Evolutionary conservation across 1,140 invertebrate genomes (phyloP).

Genomic region (Ceratina australensis): DNA sequence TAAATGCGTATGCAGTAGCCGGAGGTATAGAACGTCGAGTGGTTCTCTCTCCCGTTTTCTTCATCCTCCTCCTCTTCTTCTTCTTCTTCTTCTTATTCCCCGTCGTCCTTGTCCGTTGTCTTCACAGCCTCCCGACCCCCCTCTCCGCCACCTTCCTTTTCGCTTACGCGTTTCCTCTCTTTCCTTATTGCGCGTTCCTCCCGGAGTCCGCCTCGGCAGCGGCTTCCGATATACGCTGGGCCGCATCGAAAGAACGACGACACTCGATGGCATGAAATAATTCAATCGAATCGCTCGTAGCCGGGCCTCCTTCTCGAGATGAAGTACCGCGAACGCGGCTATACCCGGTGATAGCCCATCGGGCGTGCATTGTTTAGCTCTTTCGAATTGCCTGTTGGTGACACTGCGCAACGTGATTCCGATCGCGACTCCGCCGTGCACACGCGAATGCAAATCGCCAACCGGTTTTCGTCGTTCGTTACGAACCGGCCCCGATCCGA

Average conservation of each 20-base stretch:
- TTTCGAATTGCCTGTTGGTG: constrained; percentile 21
- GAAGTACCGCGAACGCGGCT: constrained; percentile 22
- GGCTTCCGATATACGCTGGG: constrained; percentile 51
- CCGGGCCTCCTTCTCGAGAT: constrained; percentile 30
- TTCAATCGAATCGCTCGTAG: constrained; percentile 58
- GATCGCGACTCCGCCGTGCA: not conserved
- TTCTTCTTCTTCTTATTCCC: constrained; percentile 41
- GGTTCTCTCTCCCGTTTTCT: constrained; percentile 28
- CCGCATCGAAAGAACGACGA: constrained; percentile 29
- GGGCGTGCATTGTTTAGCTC: constrained; percentile 39
- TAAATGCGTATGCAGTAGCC: constrained; percentile 74
- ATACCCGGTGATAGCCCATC: constrained; percentile 48
- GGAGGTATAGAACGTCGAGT: constrained; percentile 59
- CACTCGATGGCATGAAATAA: constrained; percentile 61
- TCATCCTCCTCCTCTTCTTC: constrained; percentile 35
- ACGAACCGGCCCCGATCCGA: not conserved
- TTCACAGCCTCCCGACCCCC: constrained; percentile 21
- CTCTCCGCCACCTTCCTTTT: constrained; percentile 10
- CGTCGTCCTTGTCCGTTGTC: constrained; percentile 48
- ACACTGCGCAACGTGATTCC: not conserved
- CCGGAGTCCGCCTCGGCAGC: constrained; percentile 6
- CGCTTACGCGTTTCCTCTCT: constrained; percentile 10
- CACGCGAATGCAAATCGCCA: constrained; percentile 21
- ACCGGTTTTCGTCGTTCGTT: too few species aligned
- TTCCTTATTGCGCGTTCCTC: not conserved